These are phyloP conservation scores for Coecobrya sp. DNA, from an alignment of 2,888 invertebrate genomes.

Conservation along the genomic window DNA sequence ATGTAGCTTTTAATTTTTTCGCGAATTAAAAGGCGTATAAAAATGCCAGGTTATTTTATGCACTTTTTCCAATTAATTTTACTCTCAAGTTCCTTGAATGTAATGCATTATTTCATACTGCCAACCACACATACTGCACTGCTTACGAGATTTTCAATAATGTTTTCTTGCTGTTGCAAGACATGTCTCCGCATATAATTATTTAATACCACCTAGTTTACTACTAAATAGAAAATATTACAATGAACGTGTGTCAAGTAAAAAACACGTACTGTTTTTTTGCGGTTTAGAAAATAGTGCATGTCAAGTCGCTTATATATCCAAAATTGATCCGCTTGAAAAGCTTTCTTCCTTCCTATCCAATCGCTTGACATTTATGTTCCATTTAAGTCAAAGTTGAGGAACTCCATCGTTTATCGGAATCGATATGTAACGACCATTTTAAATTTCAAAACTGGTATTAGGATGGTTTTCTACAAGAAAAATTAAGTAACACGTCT, in stretches of 20 bases:
- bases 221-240: not conserved
- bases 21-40: no score
- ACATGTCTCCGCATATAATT: constrained; percentile 14
- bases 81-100: no score
- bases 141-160: not conserved
- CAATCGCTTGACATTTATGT: no score
- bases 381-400: no score
- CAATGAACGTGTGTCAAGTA: constrained; percentile 15
- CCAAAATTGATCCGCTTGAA: not conserved
- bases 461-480: no score
- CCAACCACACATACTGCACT: not conserved
- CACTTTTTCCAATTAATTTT: no score
- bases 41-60: no score
- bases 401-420: no score
- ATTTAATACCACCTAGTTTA: not conserved
- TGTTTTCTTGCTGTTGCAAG: constrained; percentile 1
- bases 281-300: constrained; percentile 44
- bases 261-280: not conserved
- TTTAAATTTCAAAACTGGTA: no score
- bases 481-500: no score
- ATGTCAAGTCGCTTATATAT: constrained; percentile 18
- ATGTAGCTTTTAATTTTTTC: not conserved
- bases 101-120: no score
- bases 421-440: no score
- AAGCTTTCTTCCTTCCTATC: not conserved